A percentile compares a stretch with the other conserved stretches of the same genome.
phyloP scores from a whole-genome alignment of 2,797 vertebrate species.

The Diceros bicornis region DNA sequence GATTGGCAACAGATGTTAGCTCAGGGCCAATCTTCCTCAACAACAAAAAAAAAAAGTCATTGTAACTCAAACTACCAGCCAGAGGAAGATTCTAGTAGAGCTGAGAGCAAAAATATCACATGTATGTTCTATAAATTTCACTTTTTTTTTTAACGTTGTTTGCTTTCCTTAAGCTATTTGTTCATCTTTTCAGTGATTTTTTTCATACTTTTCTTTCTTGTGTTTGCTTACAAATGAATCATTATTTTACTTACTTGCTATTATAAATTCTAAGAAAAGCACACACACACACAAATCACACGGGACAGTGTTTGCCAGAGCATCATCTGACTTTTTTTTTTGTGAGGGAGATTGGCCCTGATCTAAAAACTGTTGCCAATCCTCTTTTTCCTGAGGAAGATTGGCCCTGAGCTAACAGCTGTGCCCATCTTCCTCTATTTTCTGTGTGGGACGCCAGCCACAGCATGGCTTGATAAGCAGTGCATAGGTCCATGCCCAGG shows the following conservation, averaged over 20 bases:
- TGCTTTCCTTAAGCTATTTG: not conserved
- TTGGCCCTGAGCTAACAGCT: too few relatives aligned
- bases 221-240: not conserved
- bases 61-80: constrained; percentile 8
- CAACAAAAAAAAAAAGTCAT: constrained; percentile 40
- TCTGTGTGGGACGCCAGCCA: too few relatives aligned
- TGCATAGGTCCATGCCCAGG: too few relatives aligned
- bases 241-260: constrained; percentile 13
- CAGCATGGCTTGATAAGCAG: too few relatives aligned
- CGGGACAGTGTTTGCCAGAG: not conserved
- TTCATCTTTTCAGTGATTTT: not conserved
- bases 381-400: too few relatives aligned
- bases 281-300: not conserved
- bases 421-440: too few relatives aligned
- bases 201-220: not conserved
- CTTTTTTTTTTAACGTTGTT: not conserved
- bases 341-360: too few relatives aligned
- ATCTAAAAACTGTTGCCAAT: too few relatives aligned
- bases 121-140: constrained; percentile 3
- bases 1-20: too few relatives aligned
- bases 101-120: constrained; percentile 51
- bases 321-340: not conserved
- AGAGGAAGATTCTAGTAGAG: constrained; percentile 12
- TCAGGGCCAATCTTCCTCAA: too few relatives aligned
- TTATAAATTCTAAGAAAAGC: constrained; percentile 47